phyloP scores from a whole-genome alignment of 2,888 invertebrate genomes.

The Cephus spinipes region DNA sequence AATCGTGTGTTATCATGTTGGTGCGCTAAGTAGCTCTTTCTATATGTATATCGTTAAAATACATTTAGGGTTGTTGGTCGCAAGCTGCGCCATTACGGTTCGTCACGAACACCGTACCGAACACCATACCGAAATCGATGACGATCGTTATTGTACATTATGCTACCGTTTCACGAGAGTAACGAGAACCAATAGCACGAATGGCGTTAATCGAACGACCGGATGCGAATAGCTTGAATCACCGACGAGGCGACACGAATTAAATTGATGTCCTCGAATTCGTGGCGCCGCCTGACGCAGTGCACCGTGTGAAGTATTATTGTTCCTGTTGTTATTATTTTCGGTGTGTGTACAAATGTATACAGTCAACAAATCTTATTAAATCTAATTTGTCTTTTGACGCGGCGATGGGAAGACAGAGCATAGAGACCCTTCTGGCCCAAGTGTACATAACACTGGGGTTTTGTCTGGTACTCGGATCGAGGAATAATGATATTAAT shows the following conservation, averaged over 20 bases:
- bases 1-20: constrained; percentile 16
- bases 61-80: constrained; percentile 42
- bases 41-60: constrained; percentile 45
- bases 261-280: background rate
- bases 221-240: background rate
- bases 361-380: constrained; percentile 65
- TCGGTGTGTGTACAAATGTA: constrained; percentile 41
- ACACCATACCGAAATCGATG: background rate
- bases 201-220: background rate
- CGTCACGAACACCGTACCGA: constrained; percentile 29
- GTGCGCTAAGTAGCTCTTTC: constrained; percentile 38
- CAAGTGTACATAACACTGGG: constrained; percentile 42
- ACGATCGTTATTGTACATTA: background rate
- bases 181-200: background rate
- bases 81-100: constrained; percentile 50
- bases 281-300: constrained; percentile 32
- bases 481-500: background rate
- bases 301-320: constrained; percentile 23
- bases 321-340: constrained; percentile 7
- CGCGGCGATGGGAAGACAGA: constrained; percentile 67
- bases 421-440: constrained; percentile 61
- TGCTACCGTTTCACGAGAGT: background rate
- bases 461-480: background rate
- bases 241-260: background rate
- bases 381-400: constrained; percentile 64